Percentiles rank a stretch among this genome's conserved stretches.
Conservation (phyloP, 1,140 invertebrate species). For the Cecropterus lyciades region DNA sequence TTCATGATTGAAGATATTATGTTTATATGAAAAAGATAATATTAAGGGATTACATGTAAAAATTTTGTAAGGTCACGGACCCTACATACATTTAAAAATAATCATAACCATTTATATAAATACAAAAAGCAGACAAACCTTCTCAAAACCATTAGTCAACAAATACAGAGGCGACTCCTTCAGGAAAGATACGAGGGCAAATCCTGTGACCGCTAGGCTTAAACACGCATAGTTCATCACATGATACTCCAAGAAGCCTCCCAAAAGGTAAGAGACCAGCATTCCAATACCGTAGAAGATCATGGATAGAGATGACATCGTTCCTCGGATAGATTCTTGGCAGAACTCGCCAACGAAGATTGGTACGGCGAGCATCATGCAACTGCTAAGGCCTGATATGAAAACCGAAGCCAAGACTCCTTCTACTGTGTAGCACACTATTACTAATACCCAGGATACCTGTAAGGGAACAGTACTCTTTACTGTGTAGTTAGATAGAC, state of each 20-base stretch:
- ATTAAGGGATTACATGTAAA: no score
- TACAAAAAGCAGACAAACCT: conserved; percentile 39
- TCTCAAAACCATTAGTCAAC: conserved; percentile 54
- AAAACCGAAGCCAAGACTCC: conserved; percentile 53
- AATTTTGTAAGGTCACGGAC: no score
- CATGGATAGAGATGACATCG: conserved; percentile 55
- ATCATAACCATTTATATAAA: not conserved
- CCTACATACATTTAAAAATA: no score
- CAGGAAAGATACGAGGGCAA: conserved; percentile 40
- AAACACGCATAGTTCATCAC: conserved; percentile 56
- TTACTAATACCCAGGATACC: conserved; percentile 51
- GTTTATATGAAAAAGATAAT: no score
- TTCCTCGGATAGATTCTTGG: conserved; percentile 58
- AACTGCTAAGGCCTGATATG: conserved; percentile 50
- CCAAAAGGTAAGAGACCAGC: conserved; percentile 55
- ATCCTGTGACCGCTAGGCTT: conserved; percentile 38
- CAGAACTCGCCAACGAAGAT: conserved; percentile 63
- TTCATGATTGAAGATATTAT: no score
- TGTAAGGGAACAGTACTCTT: conserved; percentile 32
- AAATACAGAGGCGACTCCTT: conserved; percentile 59
- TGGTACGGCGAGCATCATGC: conserved; percentile 47
- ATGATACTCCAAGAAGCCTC: conserved; percentile 52
- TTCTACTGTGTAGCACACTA: conserved; percentile 49
- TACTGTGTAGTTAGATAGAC: no score
- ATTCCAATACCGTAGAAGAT: conserved; percentile 57